A percentile compares a stretch with the other conserved stretches of the same genome.
Conservation (phyloP, 2,797 vertebrate species). For the Holocentrus rufus region DNA sequence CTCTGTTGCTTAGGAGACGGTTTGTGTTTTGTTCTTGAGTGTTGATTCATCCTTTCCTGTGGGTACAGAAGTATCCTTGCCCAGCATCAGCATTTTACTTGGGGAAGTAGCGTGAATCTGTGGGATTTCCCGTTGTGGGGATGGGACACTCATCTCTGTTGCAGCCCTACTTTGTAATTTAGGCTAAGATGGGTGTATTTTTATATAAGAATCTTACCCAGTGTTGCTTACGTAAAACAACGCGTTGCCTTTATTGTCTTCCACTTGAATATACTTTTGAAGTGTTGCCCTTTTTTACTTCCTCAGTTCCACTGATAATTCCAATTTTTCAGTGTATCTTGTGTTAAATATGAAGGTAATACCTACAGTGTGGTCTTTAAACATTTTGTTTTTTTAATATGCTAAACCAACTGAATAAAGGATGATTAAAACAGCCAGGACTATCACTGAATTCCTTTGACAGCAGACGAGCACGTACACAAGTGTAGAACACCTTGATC, state of each 20-base stretch:
- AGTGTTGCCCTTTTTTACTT: slow-evolving; percentile 6
- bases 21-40: no score
- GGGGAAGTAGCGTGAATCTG: background rate
- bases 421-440: slow-evolving; percentile 23
- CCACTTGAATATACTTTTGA: slow-evolving; percentile 31
- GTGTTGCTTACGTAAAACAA: slow-evolving; percentile 23
- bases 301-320: slow-evolving; percentile 26
- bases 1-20: no score
- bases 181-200: slow-evolving; percentile 4
- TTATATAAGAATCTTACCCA: slow-evolving; percentile 19
- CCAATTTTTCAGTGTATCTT: slow-evolving; percentile 1
- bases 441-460: slow-evolving; percentile 27
- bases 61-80: background rate
- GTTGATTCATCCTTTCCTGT: background rate
- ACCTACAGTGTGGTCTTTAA: background rate
- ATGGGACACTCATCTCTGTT: background rate
- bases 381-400: no score
- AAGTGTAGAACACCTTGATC: slow-evolving; percentile 14
- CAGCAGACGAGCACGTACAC: slow-evolving; percentile 30
- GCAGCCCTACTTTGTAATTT: background rate
- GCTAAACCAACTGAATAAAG: slow-evolving; percentile 14
- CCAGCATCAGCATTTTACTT: slow-evolving; percentile 9
- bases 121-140: no score
- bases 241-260: slow-evolving; percentile 24
- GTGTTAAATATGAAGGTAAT: background rate